Evolutionary conservation across 2,888 invertebrate genomes (phyloP).

Genomic region (Pseudolycoriella hygida): DNA sequence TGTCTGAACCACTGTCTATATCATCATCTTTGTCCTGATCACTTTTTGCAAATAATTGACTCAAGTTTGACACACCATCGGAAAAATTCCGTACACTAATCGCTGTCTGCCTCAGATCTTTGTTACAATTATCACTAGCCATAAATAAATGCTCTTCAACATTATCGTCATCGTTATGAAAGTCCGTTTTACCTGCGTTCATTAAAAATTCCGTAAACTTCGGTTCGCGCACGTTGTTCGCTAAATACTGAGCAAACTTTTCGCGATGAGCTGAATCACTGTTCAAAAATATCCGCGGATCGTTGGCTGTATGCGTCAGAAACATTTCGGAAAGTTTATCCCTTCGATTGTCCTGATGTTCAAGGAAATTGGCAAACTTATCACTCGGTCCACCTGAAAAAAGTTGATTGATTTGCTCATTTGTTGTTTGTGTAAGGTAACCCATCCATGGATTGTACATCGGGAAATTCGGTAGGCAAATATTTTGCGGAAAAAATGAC

Average conservation of each 20-base stretch:
- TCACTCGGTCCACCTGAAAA: constrained; percentile 16
- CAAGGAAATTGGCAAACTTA: neutral
- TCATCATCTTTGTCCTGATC: constrained; percentile 7
- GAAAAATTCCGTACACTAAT: neutral
- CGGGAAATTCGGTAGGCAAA: constrained; percentile 21
- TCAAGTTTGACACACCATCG: neutral
- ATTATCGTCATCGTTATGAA: neutral
- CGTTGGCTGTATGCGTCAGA: constrained; percentile 9
- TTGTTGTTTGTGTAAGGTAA: constrained; percentile 25
- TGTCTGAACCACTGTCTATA: constrained; percentile 24
- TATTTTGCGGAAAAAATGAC: constrained; percentile 2
- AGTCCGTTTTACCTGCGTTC: constrained; percentile 8
- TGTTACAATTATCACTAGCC: neutral
- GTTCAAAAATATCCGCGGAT: constrained; percentile 14
- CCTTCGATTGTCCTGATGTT: neutral
- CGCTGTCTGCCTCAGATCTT: neutral
- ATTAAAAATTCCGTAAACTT: constrained; percentile 14
- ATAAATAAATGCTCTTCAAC: neutral
- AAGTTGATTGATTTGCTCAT: constrained; percentile 25
- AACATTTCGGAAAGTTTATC: constrained; percentile 5
- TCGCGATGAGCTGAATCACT: constrained; percentile 8
- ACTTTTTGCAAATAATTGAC: constrained; percentile 3
- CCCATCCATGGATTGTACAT: constrained; percentile 29
- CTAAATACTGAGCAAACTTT: constrained; percentile 10
- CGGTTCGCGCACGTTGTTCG: constrained; percentile 13